Evolutionary conservation across 2,113 vertebrate species (phyloP).

Genomic region (Spea bombifrons): DNA sequence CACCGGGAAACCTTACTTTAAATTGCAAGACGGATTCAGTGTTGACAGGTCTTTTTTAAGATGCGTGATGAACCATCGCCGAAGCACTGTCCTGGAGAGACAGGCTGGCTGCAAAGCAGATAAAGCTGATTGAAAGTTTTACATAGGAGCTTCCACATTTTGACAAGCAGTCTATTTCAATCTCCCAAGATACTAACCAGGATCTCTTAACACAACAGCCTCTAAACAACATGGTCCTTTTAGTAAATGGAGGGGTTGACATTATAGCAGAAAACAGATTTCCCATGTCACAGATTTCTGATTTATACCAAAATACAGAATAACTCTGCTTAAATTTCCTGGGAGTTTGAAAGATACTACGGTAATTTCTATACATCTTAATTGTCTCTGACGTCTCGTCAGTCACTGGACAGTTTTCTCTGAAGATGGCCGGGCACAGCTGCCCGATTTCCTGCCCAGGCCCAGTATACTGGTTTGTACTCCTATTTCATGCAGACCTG

Average conservation of each 20-base stretch:
- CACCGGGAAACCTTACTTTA: no score
- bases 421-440: conserved; percentile 32
- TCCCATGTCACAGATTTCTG: conserved; percentile 16
- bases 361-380: conserved; percentile 31
- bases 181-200: conserved; percentile 18
- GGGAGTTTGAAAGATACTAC: neutral
- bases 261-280: neutral
- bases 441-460: conserved; percentile 36
- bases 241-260: neutral
- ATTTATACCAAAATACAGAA: conserved; percentile 11
- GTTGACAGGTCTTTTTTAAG: neutral
- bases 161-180: conserved; percentile 16
- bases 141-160: neutral
- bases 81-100: neutral
- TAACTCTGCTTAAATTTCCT: neutral
- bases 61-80: neutral
- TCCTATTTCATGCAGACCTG: conserved; percentile 18
- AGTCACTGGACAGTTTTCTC: conserved; percentile 9
- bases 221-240: conserved; percentile 4
- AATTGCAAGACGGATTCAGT: neutral
- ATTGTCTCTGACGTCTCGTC: neutral
- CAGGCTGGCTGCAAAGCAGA: neutral
- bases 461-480: conserved; percentile 19
- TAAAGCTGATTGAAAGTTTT: conserved; percentile 14
- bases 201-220: conserved; percentile 13